A percentile compares a stretch with the other conserved stretches of the same genome.
phyloP scores from a whole-genome alignment of 2,888 invertebrate species.

The Prostheceraeus crozeri region DNA sequence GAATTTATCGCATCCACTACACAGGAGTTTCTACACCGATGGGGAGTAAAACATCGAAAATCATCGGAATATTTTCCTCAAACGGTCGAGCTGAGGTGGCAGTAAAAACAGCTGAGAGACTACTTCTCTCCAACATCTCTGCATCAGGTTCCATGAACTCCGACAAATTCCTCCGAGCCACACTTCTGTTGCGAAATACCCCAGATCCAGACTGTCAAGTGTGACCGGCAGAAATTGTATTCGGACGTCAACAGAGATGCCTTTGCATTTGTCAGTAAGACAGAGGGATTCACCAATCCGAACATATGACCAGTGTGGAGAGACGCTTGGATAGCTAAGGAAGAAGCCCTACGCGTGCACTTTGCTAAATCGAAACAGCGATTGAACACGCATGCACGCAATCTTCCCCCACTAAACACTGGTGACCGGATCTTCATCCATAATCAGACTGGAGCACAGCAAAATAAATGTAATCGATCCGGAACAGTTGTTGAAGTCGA shows the following conservation, averaged over 20 bases:
- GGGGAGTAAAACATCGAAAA: conserved; percentile 41
- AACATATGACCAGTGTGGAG: conserved; percentile 1
- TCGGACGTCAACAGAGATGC: too few species aligned
- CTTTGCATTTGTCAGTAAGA: conserved; percentile 41
- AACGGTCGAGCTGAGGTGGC: conserved; percentile 42
- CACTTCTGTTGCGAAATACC: conserved; percentile 31
- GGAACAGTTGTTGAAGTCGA: not conserved
- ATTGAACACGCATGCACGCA: conserved; percentile 38
- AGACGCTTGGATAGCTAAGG: conserved; percentile 33
- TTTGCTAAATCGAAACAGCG: conserved; percentile 39
- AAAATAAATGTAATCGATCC: conserved; percentile 39
- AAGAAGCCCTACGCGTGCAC: conserved; percentile 37
- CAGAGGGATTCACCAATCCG: conserved; percentile 32
- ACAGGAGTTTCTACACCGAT: conserved; percentile 39
- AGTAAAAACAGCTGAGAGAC: conserved; percentile 42
- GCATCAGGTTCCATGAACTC: conserved; percentile 38
- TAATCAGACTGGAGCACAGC: conserved; percentile 39
- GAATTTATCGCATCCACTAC: conserved; percentile 40
- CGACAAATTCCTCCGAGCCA: conserved; percentile 41
- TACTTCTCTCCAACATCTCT: conserved; percentile 41
- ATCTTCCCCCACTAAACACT: conserved; percentile 38
- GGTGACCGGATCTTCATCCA: conserved; percentile 41
- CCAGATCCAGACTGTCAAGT: not conserved
- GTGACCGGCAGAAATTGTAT: not conserved
- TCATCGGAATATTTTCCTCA: conserved; percentile 41